Base-by-base conservation (phyloP, 2,797 vertebrate species). In the Dallia pectoralis region DNA sequence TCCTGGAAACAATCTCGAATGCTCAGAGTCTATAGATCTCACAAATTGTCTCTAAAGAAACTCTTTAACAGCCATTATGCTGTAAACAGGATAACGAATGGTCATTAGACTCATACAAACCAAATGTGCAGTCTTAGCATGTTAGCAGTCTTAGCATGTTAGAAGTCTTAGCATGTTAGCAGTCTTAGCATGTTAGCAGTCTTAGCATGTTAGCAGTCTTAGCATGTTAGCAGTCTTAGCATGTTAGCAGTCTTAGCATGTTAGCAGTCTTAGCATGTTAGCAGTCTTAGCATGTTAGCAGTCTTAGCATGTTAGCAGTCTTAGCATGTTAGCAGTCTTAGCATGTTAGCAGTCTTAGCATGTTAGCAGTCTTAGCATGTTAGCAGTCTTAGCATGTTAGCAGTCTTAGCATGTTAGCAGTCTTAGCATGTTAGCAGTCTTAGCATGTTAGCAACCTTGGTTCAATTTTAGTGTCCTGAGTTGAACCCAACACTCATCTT, bases 111-210 rank as follows among this genome's bases (percentile, higher is more conserved):
- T 11, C 12, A 9, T 44, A 44, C 40, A 44, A 44, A 12, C 40
- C 11, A 44, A 44, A 44, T 83, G 81, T 82, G 80, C 51, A 36
- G 30, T 25, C 62, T 36, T 29, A 4, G 18, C 72, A 71, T 69
- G 8, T 8, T 56, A 25, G 40, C 61, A 63, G 15, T 67, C 30
- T 33, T 33, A 15, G 30, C 59, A 6, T 33, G 8, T 67, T n/a
- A n/a, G n/a, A n/a, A n/a, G n/a, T n/a, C n/a, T n/a, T n/a, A n/a
- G n/a, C 72, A 71, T 69, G 8, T 8, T 56, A 25, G 40, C 61
- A 63, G 15, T 67, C 30, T 33, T 33, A 15, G 30, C 59, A 6
- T 33, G 8, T 67, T n/a, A n/a, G n/a, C n/a, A n/a, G n/a, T n/a
- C n/a, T n/a, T n/a, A n/a, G n/a, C 72, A 71, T 69, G 8, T 8